These are phyloP conservation scores for Acheta domesticus DNA, from an alignment of 2,888 invertebrate genomes.

Conservation along the genomic window DNA sequence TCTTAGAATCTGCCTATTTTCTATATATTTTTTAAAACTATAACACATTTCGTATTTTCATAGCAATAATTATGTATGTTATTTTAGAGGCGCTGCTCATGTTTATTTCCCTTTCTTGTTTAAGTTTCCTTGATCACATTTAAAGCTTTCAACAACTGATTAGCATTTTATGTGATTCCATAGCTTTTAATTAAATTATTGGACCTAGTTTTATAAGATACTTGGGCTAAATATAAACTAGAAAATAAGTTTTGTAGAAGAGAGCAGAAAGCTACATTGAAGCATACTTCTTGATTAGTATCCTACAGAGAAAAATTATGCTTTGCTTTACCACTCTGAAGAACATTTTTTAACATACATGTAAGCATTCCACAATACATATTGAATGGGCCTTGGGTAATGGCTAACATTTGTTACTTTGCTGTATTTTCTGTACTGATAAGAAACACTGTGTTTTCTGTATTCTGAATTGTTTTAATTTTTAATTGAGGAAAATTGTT, in stretches of 20 bases:
- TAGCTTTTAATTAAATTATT: neutral
- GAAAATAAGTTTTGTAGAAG: neutral
- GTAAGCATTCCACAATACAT: conserved; percentile 18
- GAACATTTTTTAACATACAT: neutral
- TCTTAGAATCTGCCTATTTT: neutral
- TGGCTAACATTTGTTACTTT: neutral
- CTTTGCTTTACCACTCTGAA: neutral
- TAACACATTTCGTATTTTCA: neutral
- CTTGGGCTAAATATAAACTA: too few relatives aligned
- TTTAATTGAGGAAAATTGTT: too few relatives aligned
- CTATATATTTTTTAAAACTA: conserved; percentile 3
- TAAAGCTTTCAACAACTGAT: neutral
- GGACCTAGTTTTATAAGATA: too few relatives aligned
- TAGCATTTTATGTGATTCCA: conserved; percentile 6
- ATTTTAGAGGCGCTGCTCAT: neutral
- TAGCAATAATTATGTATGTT: neutral
- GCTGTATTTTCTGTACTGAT: too few relatives aligned
- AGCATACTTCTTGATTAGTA: neutral
- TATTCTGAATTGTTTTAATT: too few relatives aligned
- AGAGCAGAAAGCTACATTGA: conserved; percentile 8
- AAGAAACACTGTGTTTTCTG: too few relatives aligned
- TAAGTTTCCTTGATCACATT: neutral
- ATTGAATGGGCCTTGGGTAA: neutral
- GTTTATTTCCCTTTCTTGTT: neutral
- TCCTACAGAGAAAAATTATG: neutral